Conservation (phyloP, 2,888 invertebrate species). For the Polia nebulosa region DNA sequence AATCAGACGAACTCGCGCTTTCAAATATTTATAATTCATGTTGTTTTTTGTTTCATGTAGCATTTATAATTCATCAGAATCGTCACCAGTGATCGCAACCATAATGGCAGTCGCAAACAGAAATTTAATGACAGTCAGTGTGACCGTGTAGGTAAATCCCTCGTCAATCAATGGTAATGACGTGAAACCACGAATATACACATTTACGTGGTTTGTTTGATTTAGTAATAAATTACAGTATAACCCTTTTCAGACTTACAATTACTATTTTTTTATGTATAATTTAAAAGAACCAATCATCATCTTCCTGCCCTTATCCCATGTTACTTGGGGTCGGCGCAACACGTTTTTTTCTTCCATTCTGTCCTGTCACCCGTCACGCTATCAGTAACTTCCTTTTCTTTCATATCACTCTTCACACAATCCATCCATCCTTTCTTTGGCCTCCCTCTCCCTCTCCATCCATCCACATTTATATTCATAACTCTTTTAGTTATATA, state of each 20-base stretch:
- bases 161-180: slow-evolving; percentile 53
- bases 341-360: too few species aligned
- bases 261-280: too few species aligned
- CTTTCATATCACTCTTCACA: too few species aligned
- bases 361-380: too few species aligned
- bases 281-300: too few species aligned
- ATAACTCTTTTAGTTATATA: too few species aligned
- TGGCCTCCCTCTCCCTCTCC: too few species aligned
- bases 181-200: slow-evolving; percentile 32
- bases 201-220: slow-evolving; percentile 9
- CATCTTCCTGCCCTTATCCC: too few species aligned
- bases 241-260: not conserved
- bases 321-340: too few species aligned
- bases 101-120: slow-evolving; percentile 26
- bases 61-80: slow-evolving; percentile 51
- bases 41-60: not conserved
- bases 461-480: too few species aligned
- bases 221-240: not conserved
- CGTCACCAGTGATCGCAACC: slow-evolving; percentile 12
- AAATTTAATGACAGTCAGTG: slow-evolving; percentile 43
- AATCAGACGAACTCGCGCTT: not conserved
- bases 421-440: too few species aligned
- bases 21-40: not conserved
- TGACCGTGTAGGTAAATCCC: slow-evolving; percentile 15
- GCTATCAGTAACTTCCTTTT: too few species aligned